Evolutionary conservation across 2,113 vertebrate genomes (phyloP), one percentile per base, ranked within the genome.

Genomic region (Eolophus roseicapilla): DNA sequence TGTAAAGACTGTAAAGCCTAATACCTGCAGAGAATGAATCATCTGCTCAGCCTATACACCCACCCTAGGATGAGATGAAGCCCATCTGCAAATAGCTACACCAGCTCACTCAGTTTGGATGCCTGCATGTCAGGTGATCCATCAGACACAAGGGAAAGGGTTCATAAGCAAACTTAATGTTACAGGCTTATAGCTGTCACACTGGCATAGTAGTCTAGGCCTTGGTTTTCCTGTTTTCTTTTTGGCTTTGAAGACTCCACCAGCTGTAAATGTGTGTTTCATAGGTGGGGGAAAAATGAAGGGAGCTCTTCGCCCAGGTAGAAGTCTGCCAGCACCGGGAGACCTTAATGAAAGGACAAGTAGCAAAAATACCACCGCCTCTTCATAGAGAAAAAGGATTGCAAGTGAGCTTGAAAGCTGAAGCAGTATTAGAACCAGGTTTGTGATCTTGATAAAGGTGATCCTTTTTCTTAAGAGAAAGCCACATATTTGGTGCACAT

Each of bases 21-120:
- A 89, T 86, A 82, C 85, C 78, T 90, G 67, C 47, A 87, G 82
- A 55, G 62, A 79, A 79, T 87, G 84, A 95, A 94, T 96, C 78
- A 95, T 84, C 47, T 0, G 0, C 1, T 2, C 52, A 71, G 39
- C 17, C 93, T 78, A 64, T 68, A 64, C 62, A 85, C 67, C 41
- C 75, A 75, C 60, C 46, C 43, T 84, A 55, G 44, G 43, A 75
- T 78, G 50, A 94, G 77, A 78, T 44, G 84, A 78, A 94, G n/a
- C 46, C 84, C 89, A 63, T 89, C 73, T 94, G 83, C 73, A 94
- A 89, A 91, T 10, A 92, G 60, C 77, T 95, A 29, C 37, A 71
- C 39, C 83, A 65, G 31, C 73, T 94, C 67, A 43, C 43, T 90
- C 73, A n/a, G 64, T 78, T 57, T 78, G 64, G 37, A 86, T 94